These are phyloP conservation scores for Tipula helvola DNA, from an alignment of 2,888 invertebrate species.

Conservation along the genomic window DNA sequence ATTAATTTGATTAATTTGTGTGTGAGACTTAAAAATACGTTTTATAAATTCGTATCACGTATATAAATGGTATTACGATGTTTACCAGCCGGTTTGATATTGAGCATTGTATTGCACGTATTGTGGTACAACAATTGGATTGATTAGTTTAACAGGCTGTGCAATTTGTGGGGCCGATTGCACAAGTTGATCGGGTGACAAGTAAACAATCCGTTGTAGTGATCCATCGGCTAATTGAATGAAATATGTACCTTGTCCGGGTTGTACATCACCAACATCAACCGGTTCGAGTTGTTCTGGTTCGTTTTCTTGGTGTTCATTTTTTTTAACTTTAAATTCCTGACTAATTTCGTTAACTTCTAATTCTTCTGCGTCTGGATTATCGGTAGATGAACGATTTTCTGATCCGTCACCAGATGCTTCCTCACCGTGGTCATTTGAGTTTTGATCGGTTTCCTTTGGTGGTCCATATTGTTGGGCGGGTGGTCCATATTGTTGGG, in stretches of 20 bases:
- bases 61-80: neutral
- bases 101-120: neutral
- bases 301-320: neutral
- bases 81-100: constrained; percentile 5
- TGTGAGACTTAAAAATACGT: neutral
- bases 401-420: neutral
- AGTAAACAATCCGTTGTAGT: constrained; percentile 48
- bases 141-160: neutral
- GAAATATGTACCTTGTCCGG: constrained; percentile 44
- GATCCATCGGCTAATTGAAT: constrained; percentile 49
- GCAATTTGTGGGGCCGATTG: neutral
- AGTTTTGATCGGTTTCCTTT: constrained; percentile 11
- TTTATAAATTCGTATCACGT: neutral
- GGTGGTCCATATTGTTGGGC: constrained; percentile 34
- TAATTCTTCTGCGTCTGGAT: constrained; percentile 4
- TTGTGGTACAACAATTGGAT: constrained; percentile 8
- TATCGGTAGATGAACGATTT: constrained; percentile 14
- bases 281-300: neutral
- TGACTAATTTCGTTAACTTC: neutral
- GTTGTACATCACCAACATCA: neutral
- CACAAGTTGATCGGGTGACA: constrained; percentile 28
- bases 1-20: neutral
- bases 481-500: constrained; percentile 36
- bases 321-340: neutral
- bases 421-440: constrained; percentile 23